Base-by-base conservation (phyloP, 1,140 invertebrate genomes). In the Diorhabda elongata region DNA sequence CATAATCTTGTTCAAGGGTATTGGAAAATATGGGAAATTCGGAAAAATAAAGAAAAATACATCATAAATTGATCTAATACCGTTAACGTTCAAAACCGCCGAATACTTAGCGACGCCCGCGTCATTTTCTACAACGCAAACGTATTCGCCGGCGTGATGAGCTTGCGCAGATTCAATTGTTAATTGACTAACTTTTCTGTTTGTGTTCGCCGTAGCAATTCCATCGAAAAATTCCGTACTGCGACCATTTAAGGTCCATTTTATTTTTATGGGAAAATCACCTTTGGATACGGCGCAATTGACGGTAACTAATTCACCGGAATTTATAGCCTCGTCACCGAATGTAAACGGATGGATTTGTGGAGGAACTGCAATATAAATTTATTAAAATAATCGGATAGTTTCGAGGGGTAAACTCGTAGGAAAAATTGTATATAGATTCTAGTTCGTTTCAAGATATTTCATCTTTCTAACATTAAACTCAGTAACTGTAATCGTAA, bases 331-430 rank as follows among this genome's bases (percentile, higher is more conserved):
- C 59, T 89, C 87, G 69, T 90, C 88, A 41, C 89, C 89, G 75
- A 92, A 91, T 61, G 84, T 82, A 79, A 92, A 91, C 63, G 89
- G 89, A 82, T 87, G 85, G 72, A 92, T 88, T 83, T 89, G 86
- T 42, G 91, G 90, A 67, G 88, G 77, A 41, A 64, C 63, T 64
- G 45, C 9, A 64, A 64, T 52, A 7, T 9, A 52, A 52, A 11
- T 11, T 11, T 11, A 26, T 26, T 26, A 26, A 26, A 26, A 26
- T 26, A 26, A 26, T 26, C 26, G 26, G 26, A 26, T 26, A 26
- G 26, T 26, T 26, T 26, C 1, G 26, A 26, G 26, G 26, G 26
- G 26, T 26, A 26, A 26, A 26, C 26, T 26, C 26, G 26, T 26
- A 26, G 26, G 26, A 26, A 26, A 26, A 26, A 26, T 26, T 26